Evolutionary conservation across 37 sponge, comb jelly and placozoan species (phyloP).

Genomic region (Dysidea cf. avara): DNA sequence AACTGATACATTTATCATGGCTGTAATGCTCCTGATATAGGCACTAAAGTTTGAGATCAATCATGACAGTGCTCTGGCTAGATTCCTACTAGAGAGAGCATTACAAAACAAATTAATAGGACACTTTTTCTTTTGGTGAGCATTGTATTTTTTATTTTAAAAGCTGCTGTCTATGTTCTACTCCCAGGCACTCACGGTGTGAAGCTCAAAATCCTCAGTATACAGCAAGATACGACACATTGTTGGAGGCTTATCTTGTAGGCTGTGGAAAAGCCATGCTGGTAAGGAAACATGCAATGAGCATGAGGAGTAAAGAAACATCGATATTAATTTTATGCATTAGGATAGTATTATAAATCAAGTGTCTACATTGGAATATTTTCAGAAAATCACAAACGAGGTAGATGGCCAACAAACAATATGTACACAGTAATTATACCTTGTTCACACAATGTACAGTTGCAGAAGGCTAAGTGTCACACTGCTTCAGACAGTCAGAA

Average conservation of each 20-base stretch:
- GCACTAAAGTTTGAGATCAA: conserved; percentile 84
- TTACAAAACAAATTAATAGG: conserved; percentile 76
- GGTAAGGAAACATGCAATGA: background rate
- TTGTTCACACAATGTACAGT: too few species aligned
- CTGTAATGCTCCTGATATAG: conserved; percentile 9
- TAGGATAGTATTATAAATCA: too few species aligned
- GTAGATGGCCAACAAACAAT: too few species aligned
- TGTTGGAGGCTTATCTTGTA: conserved; percentile 57
- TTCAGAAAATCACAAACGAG: too few species aligned
- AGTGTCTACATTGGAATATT: too few species aligned
- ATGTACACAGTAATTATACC: too few species aligned
- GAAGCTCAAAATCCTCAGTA: conserved; percentile 57
- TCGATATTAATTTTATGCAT: too few species aligned
- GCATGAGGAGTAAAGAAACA: background rate
- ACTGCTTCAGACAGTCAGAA: conserved; percentile 18
- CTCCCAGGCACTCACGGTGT: conserved; percentile 42
- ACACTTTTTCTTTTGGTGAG: background rate
- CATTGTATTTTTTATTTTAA: background rate
- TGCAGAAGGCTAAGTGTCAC: too few species aligned
- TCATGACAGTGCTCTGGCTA: conserved; percentile 74
- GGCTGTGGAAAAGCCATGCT: conserved; percentile 62
- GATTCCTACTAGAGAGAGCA: conserved; percentile 73
- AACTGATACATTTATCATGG: background rate
- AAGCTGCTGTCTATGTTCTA: background rate
- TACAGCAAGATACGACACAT: conserved; percentile 30